phyloP scores from a whole-genome alignment of 2,797 vertebrate species.

The Spinibarbus caldwelli region DNA sequence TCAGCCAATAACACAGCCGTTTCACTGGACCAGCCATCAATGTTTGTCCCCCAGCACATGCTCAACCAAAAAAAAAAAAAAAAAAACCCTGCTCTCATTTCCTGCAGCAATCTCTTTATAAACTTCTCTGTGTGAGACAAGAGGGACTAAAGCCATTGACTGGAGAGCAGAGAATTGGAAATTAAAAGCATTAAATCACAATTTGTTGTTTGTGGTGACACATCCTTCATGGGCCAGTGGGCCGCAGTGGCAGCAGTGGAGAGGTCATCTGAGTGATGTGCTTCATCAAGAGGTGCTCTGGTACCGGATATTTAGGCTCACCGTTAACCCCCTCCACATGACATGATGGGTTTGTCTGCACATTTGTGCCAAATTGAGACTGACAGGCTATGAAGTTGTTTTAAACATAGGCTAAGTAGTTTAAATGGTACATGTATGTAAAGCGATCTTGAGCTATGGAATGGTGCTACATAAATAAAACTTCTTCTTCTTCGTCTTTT shows the following conservation, averaged over 20 bases:
- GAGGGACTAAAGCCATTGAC: slow-evolving; percentile 63
- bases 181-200: slow-evolving; percentile 99
- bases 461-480: too few species aligned
- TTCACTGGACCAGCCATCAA: neutral
- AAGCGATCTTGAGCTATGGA: neutral
- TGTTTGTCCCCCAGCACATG: slow-evolving; percentile 22
- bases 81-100: slow-evolving; percentile 3
- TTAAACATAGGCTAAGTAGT: neutral
- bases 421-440: neutral
- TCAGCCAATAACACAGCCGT: slow-evolving; percentile 13
- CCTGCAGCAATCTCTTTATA: slow-evolving; percentile 58
- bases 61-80: neutral
- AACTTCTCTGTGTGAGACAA: slow-evolving; percentile 61
- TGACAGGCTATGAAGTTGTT: slow-evolving; percentile 7
- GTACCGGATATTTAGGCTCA: slow-evolving; percentile 85
- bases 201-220: slow-evolving; percentile 86
- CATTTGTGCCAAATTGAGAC: slow-evolving; percentile 3
- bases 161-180: slow-evolving; percentile 84
- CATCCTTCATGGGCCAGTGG: slow-evolving; percentile 92
- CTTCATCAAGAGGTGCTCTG: slow-evolving; percentile 90
- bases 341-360: neutral
- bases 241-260: slow-evolving; percentile 79
- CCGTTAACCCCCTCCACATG: slow-evolving; percentile 70
- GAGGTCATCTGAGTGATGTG: slow-evolving; percentile 95
- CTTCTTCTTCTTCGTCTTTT: too few species aligned